Evolutionary conservation across 2,113 vertebrate species (phyloP), one percentile per base, ranked within the genome.

Genomic region (Coracopsis vasa): DNA sequence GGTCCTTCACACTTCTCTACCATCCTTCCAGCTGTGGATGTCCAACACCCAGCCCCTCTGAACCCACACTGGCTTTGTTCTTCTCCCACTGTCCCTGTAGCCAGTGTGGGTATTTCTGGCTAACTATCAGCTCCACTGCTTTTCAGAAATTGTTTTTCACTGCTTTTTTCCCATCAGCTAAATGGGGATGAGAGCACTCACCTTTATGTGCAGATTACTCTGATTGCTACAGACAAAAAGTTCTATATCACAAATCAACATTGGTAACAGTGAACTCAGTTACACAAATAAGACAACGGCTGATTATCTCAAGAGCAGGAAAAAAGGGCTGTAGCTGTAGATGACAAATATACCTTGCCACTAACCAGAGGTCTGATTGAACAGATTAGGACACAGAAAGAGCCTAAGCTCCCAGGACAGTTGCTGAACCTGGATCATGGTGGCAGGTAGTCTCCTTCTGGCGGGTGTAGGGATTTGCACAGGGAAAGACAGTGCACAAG

Each of bases 51-150:
- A 3, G 37, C n/a, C 74, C 61, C 66, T 82, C 62, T 75, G 56
- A 93, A 79, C 66, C 17, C 23, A 60, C 0, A 0, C 0, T 82
- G 75, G 35, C 53, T 94, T 71, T 90, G 78, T 37, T 67, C 56
- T 73, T 64, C 14, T 70, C 45, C 47, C 39, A 77, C 28, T 19
- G 9, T 12, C 17, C 53, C 53, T 48, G 25, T 44, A 91, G 62
- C 31, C 79, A 80, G 16, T 10, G 29, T 51, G 53, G 58, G 13
- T 85, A 12, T 47, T 92, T 87, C 47, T 54, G 45, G 88, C 79
- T 82, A 94, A 33, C 67, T 86, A n/a, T 80, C 71, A 95, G 81
- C 48, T 94, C 71, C 79, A 25, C 45, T 88, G 60, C 71, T 86
- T 93, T 84, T 58, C 70, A 94, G 41, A 70, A 92, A 72, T 37